Base-by-base conservation (phyloP, 2,797 vertebrate genomes). In the Takifugu rubripes region DNA sequence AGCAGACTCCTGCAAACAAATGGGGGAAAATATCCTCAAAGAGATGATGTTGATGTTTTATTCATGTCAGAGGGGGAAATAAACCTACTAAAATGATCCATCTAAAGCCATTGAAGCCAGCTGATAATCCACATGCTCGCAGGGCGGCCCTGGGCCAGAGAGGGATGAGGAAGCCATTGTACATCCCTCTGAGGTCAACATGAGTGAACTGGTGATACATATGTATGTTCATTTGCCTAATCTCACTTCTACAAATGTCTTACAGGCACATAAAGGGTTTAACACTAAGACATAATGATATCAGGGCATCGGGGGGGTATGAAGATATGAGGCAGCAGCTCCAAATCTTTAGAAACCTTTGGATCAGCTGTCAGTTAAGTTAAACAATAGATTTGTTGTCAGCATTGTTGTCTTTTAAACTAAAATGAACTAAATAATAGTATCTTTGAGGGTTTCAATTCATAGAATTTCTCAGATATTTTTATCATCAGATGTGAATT, bases 191-290 rank as follows among this genome's bases (percentile, higher is more conserved):
- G 69, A 89, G 89, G 88, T 90, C 89, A 91, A 88, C 82, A 82
- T 66, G 63, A 81, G 87, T 88, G 85, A 90, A 88, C 83, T 52
- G 56, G 76, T 75, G 83, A 88, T 90, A 90, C 86, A 89, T 87
- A 90, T 90, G 84, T 87, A 90, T 90, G 86, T 86, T 90, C 84
- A 90, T 91, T 88, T 88, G 75, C 84, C 85, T 90, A 90, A 91
- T 90, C 89, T 91, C 77, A 79, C 84, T 69, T 81, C 79, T 82
- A 90, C 85, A 90, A 89, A 90, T 89, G 89, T 89, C 87, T 90
- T 87, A 88, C 86, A 89, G 89, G 85, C 89, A 88, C 79, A 84
- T 88, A 86, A 87, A 86, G 87, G 88, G 79, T 86, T 90, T 88
- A 89, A 88, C 84, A 84, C 82, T 79, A 69, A 79, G 54, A 87